Base-by-base conservation (phyloP, 2,888 invertebrate genomes). In the Marasmarcha lunaedactyla region DNA sequence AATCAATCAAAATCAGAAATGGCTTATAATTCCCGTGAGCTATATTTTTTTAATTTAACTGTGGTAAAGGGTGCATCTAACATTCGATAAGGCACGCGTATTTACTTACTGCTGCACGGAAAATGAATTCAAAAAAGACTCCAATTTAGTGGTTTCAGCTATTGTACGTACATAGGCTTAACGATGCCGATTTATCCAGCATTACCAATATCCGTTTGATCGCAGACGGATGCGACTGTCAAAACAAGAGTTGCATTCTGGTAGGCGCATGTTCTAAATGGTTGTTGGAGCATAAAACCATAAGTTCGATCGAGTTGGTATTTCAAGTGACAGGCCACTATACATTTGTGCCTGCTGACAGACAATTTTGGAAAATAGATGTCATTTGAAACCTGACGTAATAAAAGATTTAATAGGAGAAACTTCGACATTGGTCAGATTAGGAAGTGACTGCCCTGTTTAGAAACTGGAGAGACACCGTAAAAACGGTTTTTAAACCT, bases 51-150 rank as follows among this genome's bases (percentile, higher is more conserved):
- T 5, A 20, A 35, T 35, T 35, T 35, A 4, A 35, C 35, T 12
- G 15, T 35, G 15, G 35, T 35, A 13, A 10, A 35, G 35, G 35
- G 35, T 14, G 12, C 35, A 14, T 35, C 35, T 13, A 35, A 35
- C n/a, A 35, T 12, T 10, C 6, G 14, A 12, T 13, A 12, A 12
- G 14, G 15, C 4, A 14, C 2, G 15, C 14, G 35, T 35, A 14
- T 35, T 35, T 14, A 14, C 35, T 6, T 35, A 35, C 15, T 35
- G 10, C 15, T 35, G 3, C 14, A 35, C 35, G 35, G 35, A 35
- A 14, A 35, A 35, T 35, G 14, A 12, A 12, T 35, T 14, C 10
- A 12, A 12, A 2, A 35, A 35, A 35, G 35, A 12, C 12, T 35
- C 35, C 5, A 35, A 35, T 35, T 14, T 14, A 35, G 15, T 35